Conservation (phyloP, 35 echinoderm and acorn worm species). For the Heliocidaris erythrogramma region DNA sequence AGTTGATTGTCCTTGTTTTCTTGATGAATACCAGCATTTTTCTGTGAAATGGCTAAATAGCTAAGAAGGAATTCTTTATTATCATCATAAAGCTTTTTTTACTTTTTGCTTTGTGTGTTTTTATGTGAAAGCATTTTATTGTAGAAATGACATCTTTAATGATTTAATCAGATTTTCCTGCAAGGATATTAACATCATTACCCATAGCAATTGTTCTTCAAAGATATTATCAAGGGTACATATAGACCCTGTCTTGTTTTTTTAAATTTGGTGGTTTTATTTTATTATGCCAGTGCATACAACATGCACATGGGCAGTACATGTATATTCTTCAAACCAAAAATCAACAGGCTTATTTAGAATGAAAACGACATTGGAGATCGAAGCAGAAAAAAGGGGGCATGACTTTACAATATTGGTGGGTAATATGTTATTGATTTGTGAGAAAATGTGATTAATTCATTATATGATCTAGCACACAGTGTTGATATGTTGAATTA, state of each 20-base stretch:
- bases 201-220: neutral
- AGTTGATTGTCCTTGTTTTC: neutral
- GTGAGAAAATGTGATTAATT: neutral
- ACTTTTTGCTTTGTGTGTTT: neutral
- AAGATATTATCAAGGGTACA: neutral
- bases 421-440: neutral
- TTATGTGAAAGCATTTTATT: neutral
- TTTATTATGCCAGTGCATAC: too few species aligned
- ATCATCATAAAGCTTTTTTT: conserved; percentile 15
- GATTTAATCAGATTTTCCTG: neutral
- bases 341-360: neutral
- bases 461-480: neutral
- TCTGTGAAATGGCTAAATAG: neutral
- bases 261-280: too few species aligned
- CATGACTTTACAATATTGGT: neutral
- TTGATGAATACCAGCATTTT: conserved; percentile 4
- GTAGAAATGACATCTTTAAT: neutral
- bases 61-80: neutral
- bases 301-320: too few species aligned
- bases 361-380: neutral
- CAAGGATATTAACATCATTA: neutral
- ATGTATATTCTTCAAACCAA: too few species aligned
- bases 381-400: neutral
- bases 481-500: neutral
- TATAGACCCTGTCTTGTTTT: too few species aligned